Base-by-base conservation (phyloP, 2,888 invertebrate species). In the Rutpela maculata region DNA sequence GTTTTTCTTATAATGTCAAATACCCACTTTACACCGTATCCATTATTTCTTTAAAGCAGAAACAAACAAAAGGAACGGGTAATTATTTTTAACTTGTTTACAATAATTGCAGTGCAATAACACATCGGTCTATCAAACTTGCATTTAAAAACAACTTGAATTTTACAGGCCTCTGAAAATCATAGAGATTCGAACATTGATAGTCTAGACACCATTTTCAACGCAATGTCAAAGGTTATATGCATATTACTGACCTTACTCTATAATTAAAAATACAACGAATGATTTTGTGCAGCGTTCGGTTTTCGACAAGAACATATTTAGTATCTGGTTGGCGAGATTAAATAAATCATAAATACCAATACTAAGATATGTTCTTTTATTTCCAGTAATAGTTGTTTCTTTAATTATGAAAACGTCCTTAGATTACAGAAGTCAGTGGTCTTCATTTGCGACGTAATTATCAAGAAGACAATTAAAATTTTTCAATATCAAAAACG, bases 141-240 rank as follows among this genome's bases (percentile, higher is more conserved):
- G 65, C 62, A 63, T n/a, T 31, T n/a, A 31, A 63, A 35, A 63
- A 18, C 11, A 38, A 43, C 2, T 35, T 11, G 17, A 1, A 6
- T 66, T n/a, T 1, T 50, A 15, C 17, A 43, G 50, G 67, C 26
- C 22, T 50, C 67, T 55, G 67, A 15, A 55, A 55, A 55, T 66
- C 50, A 60, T 72, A 63, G 55, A 72, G 63, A 43, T 63, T 82
- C 77, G 72, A 79, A 78, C 78, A 82, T 80, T 83, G 74, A 82
- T 83, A 79, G 84, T 84, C 84, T 84, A 84, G 84, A 84, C 84
- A 78, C 70, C 78, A 66, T 80, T 78, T 78, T 80, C 81, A 81
- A 76, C 75, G 75, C 81, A 77, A 75, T 83, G 83, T 83, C 84
- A 84, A 80, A 84, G 83, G 78, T 81, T 76, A 81, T 78, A 74